These are phyloP conservation scores for Drosophila neotestacea DNA, from an alignment of 2,888 invertebrate genomes.

Conservation along the genomic window DNA sequence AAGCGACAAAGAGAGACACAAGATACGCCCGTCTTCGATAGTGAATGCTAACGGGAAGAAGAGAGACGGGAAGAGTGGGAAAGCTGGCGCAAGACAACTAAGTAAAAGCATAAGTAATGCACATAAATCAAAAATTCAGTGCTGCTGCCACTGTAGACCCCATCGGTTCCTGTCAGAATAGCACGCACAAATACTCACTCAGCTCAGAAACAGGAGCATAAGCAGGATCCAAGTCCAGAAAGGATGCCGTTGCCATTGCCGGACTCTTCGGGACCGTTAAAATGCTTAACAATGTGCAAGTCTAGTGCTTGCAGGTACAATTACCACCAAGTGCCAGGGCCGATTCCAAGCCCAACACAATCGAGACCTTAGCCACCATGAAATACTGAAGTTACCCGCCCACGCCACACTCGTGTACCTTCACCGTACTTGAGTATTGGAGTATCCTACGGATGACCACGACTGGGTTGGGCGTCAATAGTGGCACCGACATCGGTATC, in stretches of 20 bases:
- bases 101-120: constrained; percentile 82
- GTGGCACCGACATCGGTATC: constrained; percentile 40
- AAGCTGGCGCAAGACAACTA: constrained; percentile 63
- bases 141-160: constrained; percentile 66
- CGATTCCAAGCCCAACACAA: constrained; percentile 59
- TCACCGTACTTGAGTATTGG: not conserved
- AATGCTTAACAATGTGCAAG: constrained; percentile 72
- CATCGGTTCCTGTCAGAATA: constrained; percentile 72
- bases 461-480: constrained; percentile 13
- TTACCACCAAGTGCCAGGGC: constrained; percentile 68
- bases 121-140: constrained; percentile 85
- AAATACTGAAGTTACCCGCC: constrained; percentile 70
- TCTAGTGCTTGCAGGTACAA: constrained; percentile 66
- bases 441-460: constrained; percentile 19
- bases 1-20: constrained; percentile 56
- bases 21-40: constrained; percentile 13
- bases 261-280: constrained; percentile 43
- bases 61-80: not conserved
- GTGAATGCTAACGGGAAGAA: too few species aligned
- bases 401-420: not conserved
- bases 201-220: constrained; percentile 29
- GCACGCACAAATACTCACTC: constrained; percentile 80
- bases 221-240: constrained; percentile 1
- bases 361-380: constrained; percentile 75
- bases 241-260: not conserved